Base-by-base conservation (phyloP, 2,888 invertebrate genomes). In the Erebia palarica region DNA sequence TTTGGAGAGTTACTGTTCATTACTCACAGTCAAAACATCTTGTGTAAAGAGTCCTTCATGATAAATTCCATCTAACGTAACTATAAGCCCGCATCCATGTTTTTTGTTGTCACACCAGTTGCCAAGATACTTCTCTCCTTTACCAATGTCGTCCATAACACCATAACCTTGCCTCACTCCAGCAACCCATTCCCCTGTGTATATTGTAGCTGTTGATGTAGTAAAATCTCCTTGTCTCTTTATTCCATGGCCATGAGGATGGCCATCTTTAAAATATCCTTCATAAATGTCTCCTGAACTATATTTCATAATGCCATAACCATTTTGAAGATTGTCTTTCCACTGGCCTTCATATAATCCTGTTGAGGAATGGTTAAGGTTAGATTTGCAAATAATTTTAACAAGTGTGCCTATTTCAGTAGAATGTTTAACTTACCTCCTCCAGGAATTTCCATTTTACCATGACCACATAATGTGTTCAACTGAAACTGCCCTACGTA, bases 61-160 rank as follows among this genome's bases (percentile, higher is more conserved):
- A 87, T 98, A 98, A 85, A 97, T 96, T 0, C 98, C 98, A 83
- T 97, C 97, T 70, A 97, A 94, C 0, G 98, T 98, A 16, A 98
- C 97, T 70, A 98, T 97, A 72, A 97, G 93, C 4, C 98, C 98
- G 80, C 95, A 95, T 0, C 98, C 98, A 81, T 97, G 96, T 75
- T 96, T 96, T 83, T 96, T 95, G 83, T 97, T 97, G 75, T 98
- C 97, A 73, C 94, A 95, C 97, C 98, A 98, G 87, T 96, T 96
- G 8, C 98, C 98, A 86, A 98, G 94, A 86, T 98, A 98, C 85
- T 98, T 98, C 86, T 98, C 97, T 2, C 98, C 97, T 79, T 95
- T 96, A 42, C 96, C 94, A 65, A 97, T 96, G 80, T 98, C 96
- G 82, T 98, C 97, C 94, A 97, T 95, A 1, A 98, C 97, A 0